phyloP scores from a whole-genome alignment of 2,113 vertebrate species.

The Hippoglossus stenolepis region DNA sequence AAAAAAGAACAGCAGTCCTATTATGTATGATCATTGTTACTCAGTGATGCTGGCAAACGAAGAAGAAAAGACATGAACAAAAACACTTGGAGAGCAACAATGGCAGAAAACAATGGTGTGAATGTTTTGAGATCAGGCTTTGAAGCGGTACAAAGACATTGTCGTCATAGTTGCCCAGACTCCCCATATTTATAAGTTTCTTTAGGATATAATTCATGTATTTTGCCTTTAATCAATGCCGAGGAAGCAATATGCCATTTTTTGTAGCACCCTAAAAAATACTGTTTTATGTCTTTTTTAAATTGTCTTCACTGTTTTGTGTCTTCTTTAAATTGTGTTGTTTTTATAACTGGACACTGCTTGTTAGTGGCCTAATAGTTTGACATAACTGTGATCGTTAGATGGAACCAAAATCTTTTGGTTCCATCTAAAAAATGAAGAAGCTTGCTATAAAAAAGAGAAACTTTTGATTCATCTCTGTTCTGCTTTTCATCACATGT shows the following conservation, averaged over 20 bases:
- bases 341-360: not conserved
- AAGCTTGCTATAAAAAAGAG: not conserved
- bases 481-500: no score
- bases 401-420: not conserved
- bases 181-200: not conserved
- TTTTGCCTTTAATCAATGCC: not conserved
- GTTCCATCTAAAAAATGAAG: not conserved
- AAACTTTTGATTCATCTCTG: no score
- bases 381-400: no score
- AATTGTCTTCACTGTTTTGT: no score
- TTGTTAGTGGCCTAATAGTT: not conserved
- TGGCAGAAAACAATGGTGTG: not conserved
- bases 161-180: not conserved
- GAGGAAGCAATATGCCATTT: not conserved
- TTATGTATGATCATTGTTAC: not conserved
- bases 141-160: slow-evolving; percentile 7
- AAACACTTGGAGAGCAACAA: not conserved
- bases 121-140: not conserved
- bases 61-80: slow-evolving; percentile 5
- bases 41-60: not conserved
- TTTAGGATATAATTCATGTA: not conserved
- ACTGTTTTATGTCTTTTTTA: not conserved
- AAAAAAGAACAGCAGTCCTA: not conserved
- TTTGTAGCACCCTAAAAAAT: not conserved
- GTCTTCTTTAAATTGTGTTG: not conserved